Evolutionary conservation across 2,888 invertebrate genomes (phyloP), one percentile per base, ranked within the genome.

Genomic region (Disparrhopalites patrizii): DNA sequence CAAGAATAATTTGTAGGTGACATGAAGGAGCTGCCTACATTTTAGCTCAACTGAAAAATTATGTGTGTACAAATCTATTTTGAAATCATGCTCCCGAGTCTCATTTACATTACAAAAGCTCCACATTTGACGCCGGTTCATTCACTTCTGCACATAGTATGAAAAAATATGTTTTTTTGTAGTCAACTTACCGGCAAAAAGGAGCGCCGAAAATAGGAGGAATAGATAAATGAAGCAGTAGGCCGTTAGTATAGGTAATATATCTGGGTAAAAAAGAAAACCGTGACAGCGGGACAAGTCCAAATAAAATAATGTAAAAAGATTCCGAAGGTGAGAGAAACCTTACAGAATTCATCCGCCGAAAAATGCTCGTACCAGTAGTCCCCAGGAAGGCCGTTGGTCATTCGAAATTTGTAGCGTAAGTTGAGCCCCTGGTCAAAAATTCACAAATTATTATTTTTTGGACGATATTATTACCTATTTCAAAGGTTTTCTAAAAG

Each of bases 291-390:
- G n/a, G n/a, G n/a, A n/a, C n/a, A n/a, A n/a, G n/a, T n/a, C n/a
- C n/a, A n/a, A n/a, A n/a, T n/a, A n/a, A n/a, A n/a, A n/a, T n/a
- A n/a, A n/a, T n/a, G n/a, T n/a, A n/a, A n/a, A n/a, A n/a, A n/a
- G n/a, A n/a, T 18, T 51, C 10, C 10, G 10, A n/a, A 50, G 50
- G 7, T 50, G 50, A 64, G 69, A 68, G 51, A 66, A 28, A 60
- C 61, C 90, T 87, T 83, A 92, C 94, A 93, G 81, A 94, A 93
- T 81, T 96, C 93, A 79, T 96, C 95, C 8, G 93, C 94, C 0
- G 94, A 94, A 78, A 93, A 94, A 77, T 96, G 94, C 77, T 90
- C 87, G 75, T 87, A 88, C 88, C 92, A 91, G 75, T 90, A 87
- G 76, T 89, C 89, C 0, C 87, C 88, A 1, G 85, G 83, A 1